Evolutionary conservation across 2,113 vertebrate species (phyloP).

Genomic region (Halcyon senegalensis): DNA sequence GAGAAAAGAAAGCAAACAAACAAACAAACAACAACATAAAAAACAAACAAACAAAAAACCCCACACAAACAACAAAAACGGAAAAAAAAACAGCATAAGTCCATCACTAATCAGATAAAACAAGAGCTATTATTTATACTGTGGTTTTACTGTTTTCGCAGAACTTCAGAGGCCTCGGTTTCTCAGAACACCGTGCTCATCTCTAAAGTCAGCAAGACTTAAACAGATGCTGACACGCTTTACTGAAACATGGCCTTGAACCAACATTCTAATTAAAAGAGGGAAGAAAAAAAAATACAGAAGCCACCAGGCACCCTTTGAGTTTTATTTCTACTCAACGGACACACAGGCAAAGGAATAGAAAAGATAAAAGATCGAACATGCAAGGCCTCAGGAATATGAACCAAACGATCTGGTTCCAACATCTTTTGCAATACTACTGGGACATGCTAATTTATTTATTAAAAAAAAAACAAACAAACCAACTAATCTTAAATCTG

Average conservation of each 20-base stretch:
- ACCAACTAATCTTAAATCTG: too few species aligned
- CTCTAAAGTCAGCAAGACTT: background rate
- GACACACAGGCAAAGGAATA: background rate
- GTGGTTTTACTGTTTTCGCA: background rate
- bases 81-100: background rate
- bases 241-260: constrained; percentile 42
- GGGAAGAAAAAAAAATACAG: background rate
- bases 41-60: background rate
- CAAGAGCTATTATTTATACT: constrained; percentile 3
- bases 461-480: too few species aligned
- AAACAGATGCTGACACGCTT: constrained; percentile 33
- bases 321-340: constrained; percentile 6
- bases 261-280: constrained; percentile 24
- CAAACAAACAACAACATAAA: background rate
- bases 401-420: background rate
- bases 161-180: constrained; percentile 2
- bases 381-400: rapidly evolving
- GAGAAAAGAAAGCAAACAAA: background rate
- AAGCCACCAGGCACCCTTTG: background rate
- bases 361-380: background rate
- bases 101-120: constrained; percentile 46
- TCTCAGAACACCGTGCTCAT: background rate
- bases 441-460: background rate
- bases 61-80: too few species aligned
- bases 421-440: background rate